Conservation (phyloP, 2,888 invertebrate species). For the Corythucha ciliata region DNA sequence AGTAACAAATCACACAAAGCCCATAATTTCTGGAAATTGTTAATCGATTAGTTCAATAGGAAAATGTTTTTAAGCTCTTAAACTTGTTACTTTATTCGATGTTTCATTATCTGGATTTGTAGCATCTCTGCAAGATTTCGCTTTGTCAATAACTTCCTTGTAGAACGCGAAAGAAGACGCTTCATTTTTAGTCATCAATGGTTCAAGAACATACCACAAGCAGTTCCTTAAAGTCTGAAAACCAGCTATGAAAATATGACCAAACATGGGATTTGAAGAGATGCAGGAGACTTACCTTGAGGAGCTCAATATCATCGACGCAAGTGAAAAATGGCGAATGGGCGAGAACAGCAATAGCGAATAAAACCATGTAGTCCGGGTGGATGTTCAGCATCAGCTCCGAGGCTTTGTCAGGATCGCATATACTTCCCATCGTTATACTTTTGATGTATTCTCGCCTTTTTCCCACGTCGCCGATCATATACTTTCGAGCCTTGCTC, state of each 20-base stretch:
- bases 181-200: slow-evolving; percentile 84
- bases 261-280: not conserved
- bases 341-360: slow-evolving; percentile 91
- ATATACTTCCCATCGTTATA: slow-evolving; percentile 56
- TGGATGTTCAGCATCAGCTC: slow-evolving; percentile 70
- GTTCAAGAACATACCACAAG: slow-evolving; percentile 89
- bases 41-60: slow-evolving; percentile 8
- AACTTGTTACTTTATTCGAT: slow-evolving; percentile 49
- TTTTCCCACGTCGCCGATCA: slow-evolving; percentile 77
- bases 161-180: slow-evolving; percentile 93
- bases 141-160: slow-evolving; percentile 82
- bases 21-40: slow-evolving; percentile 74
- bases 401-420: slow-evolving; percentile 56
- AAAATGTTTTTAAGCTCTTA: not conserved
- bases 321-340: slow-evolving; percentile 75
- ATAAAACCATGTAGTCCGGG: slow-evolving; percentile 95
- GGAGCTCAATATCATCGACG: slow-evolving; percentile 55
- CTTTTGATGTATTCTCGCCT: slow-evolving; percentile 85
- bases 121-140: slow-evolving; percentile 90
- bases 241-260: slow-evolving; percentile 48
- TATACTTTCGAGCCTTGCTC: slow-evolving; percentile 61
- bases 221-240: slow-evolving; percentile 74
- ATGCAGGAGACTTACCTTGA: slow-evolving; percentile 7
- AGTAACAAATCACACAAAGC: slow-evolving; percentile 91
- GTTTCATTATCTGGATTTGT: slow-evolving; percentile 71